Base-by-base conservation (phyloP, 2,888 invertebrate species). In the Penaeus monodon region DNA sequence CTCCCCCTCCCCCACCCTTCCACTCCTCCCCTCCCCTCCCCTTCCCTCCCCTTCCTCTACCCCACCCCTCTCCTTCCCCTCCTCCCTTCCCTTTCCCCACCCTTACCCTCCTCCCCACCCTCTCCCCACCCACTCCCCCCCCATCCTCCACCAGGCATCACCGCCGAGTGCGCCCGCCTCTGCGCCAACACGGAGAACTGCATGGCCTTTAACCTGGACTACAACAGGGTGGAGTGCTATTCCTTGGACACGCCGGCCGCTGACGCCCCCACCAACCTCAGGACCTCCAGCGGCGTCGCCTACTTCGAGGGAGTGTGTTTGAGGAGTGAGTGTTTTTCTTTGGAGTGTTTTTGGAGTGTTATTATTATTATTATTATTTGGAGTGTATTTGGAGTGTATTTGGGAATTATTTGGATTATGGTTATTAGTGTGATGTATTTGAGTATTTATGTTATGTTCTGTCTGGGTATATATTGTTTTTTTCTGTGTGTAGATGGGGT, bases 201-300 rank as follows among this genome's bases (percentile, higher is more conserved):
- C 90, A 91, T 91, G 70, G 92, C 92, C 24, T 93, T 93, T 90
- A 92, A 92, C 85, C 90, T 93, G 87, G 92, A 93, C 90, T 92
- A 93, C 90, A 92, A 92, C 84, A 91, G 92, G 79, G 92, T 92
- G 88, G 92, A 92, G 73, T 93, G 93, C 89, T 91, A 91, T 33
- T 91, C 91, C n/a, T 88, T 92, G 82, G 91, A 92, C 77, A 91
- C 91, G 87, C 91, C 91, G 33, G 91, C 92, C 70, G 91, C 91
- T 77, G 91, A 91, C 81, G 91, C 91, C 8, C 91, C 92, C 12
- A 91, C 91, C 64, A 92, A 92, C 87, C 90, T 92, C 7, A 88
- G 92, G 66, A 91, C 91, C 33, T 91, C 91, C 8, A 91, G 92
- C 14, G 92, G 92, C 49, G 91, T 92, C 38, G 92, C 91, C 38